phyloP scores from a whole-genome alignment of 2,797 vertebrate species.

The Pogoniulus pusillus region DNA sequence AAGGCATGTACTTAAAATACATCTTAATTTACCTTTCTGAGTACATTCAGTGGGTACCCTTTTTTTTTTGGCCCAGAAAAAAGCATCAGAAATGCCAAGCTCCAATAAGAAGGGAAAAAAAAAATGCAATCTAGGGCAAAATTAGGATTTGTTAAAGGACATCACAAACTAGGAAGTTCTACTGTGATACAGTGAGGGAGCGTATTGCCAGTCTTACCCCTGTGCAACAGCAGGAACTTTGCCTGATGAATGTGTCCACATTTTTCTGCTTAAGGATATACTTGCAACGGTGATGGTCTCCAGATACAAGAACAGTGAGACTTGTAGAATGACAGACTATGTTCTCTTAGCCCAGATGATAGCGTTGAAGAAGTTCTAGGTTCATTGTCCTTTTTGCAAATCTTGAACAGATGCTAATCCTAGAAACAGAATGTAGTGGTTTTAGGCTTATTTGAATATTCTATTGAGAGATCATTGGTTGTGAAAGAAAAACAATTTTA shows the following conservation, averaged over 20 bases:
- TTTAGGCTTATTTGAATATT: too few relatives aligned
- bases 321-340: not conserved
- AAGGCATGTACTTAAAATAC: not conserved
- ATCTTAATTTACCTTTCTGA: not conserved
- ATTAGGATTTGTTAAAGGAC: not conserved
- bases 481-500: too few relatives aligned
- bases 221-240: not conserved
- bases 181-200: not conserved
- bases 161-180: not conserved
- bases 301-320: not conserved
- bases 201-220: not conserved
- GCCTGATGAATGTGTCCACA: not conserved
- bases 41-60: not conserved
- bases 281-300: not conserved
- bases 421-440: not conserved
- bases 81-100: not conserved
- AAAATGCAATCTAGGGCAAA: not conserved
- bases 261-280: not conserved
- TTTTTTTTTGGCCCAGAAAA: not conserved
- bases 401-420: not conserved
- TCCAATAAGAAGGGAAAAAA: not conserved
- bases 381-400: not conserved
- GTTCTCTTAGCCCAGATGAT: not conserved
- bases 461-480: too few relatives aligned
- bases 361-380: not conserved